Evolutionary conservation across 1,140 invertebrate species (phyloP).

Genomic region (Liolophura sinensis): DNA sequence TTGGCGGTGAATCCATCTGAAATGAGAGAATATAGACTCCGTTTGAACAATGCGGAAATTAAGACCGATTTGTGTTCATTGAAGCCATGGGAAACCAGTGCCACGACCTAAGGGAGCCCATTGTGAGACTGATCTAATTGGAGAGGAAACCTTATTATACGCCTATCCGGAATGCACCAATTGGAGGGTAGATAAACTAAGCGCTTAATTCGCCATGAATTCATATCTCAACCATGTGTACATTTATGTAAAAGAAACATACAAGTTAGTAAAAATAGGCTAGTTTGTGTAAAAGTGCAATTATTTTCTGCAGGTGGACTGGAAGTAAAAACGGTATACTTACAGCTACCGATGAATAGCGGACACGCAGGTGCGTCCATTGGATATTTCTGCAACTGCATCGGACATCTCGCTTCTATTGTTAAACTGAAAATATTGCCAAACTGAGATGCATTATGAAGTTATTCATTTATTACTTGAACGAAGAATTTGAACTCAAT

Average conservation of each 20-base stretch:
- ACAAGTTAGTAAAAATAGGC: too few species aligned
- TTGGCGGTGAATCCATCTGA: conserved; percentile 88
- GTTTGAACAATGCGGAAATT: too few species aligned
- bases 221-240: conserved; percentile 1
- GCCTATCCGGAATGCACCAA: too few species aligned
- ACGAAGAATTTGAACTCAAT: too few species aligned
- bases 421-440: conserved; percentile 71
- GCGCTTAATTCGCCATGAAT: neutral
- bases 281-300: neutral
- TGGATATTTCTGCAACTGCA: conserved; percentile 95
- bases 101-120: too few species aligned
- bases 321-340: conserved; percentile 62
- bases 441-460: neutral
- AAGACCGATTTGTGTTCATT: too few species aligned
- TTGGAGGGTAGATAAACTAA: too few species aligned
- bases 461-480: too few species aligned
- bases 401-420: conserved; percentile 95
- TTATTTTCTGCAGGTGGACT: neutral
- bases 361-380: conserved; percentile 94
- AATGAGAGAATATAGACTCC: conserved; percentile 24
- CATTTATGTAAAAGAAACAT: too few species aligned
- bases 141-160: too few species aligned
- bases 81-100: too few species aligned
- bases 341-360: conserved; percentile 91
- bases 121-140: too few species aligned